Base-by-base conservation (phyloP, 1,140 invertebrate genomes). In the Heliconius melpomene region DNA sequence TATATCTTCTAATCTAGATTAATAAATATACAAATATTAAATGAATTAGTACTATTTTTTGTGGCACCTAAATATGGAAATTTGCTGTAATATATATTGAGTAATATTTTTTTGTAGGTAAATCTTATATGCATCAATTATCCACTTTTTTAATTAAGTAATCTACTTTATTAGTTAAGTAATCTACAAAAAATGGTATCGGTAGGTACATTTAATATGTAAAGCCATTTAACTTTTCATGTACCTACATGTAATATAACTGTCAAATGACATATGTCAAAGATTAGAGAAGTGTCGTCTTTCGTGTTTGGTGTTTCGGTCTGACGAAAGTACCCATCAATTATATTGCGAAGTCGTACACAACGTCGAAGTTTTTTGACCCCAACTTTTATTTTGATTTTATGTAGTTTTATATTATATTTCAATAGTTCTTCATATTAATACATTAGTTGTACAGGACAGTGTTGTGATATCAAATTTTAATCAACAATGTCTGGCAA, bases 401-500 rank as follows among this genome's bases (percentile, higher is more conserved):
- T 66, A 66, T 66, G n/a, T 29, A 29, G 26, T 66, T 66, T 66
- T 66, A 13, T 29, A 66, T 16, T 29, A 23, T 60, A 66, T 66
- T 66, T 66, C 29, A 26, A 66, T 29, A 13, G 60, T 66, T 13
- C 11, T 66, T 66, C 3, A 13, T 26, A 29, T 66, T 66, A 66
- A 66, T n/a, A 26, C 11, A 26, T 13, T 66, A 26, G 23, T 66
- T 66, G 11, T 26, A 16, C 40, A 46, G 13, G 26, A 29, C 11
- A 66, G 60, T 66, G 60, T 29, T 66, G 60, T 66, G 60, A 29
- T 66, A 66, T 29, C 9, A 26, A 66, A 66, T 29, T 66, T 66
- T 66, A 26, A 66, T 66, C 26, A 66, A 79, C 75, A 71, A 91
- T 91, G 91, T 83, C 88, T 83, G 84, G 81, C 82, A 88, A 90